Evolutionary conservation across 1,140 invertebrate genomes (phyloP).

Genomic region (Heterodera schachtii): DNA sequence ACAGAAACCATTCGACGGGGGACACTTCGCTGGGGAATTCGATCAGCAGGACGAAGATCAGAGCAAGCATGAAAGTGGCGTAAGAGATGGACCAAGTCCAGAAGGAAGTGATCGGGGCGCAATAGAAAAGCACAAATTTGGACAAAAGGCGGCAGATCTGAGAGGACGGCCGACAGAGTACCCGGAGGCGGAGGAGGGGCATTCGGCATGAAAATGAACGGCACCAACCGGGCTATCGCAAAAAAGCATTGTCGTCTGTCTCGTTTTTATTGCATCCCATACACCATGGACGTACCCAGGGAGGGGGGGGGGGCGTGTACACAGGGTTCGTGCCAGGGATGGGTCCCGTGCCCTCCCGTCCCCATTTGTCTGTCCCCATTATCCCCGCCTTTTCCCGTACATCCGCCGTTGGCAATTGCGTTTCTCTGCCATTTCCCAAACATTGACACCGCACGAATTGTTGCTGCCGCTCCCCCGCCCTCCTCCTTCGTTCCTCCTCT

Average conservation of each 20-base stretch:
- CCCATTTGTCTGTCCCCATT: too few species aligned
- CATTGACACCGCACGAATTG: background rate
- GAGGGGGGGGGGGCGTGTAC: too few species aligned
- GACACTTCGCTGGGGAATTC: conserved; percentile 54
- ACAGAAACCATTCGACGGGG: conserved; percentile 53
- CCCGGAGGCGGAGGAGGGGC: too few species aligned
- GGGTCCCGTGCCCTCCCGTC: background rate
- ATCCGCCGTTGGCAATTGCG: background rate
- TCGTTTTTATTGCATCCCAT: too few species aligned
- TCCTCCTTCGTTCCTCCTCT: background rate
- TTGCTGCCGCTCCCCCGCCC: background rate
- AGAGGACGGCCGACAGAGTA: background rate
- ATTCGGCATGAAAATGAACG: too few species aligned
- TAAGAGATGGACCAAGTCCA: conserved; percentile 97
- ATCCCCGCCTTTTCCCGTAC: too few species aligned
- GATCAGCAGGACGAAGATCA: conserved; percentile 83
- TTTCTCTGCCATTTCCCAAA: background rate
- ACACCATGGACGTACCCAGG: too few species aligned
- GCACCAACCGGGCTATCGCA: too few species aligned
- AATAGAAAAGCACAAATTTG: conserved; percentile 75
- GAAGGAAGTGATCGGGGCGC: conserved; percentile 95
- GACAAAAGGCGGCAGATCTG: conserved; percentile 24
- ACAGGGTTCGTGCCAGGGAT: too few species aligned
- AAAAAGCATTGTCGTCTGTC: too few species aligned
- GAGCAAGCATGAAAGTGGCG: conserved; percentile 84